Base-by-base conservation (phyloP, 2,888 invertebrate genomes). In the Agonum fuliginosum region DNA sequence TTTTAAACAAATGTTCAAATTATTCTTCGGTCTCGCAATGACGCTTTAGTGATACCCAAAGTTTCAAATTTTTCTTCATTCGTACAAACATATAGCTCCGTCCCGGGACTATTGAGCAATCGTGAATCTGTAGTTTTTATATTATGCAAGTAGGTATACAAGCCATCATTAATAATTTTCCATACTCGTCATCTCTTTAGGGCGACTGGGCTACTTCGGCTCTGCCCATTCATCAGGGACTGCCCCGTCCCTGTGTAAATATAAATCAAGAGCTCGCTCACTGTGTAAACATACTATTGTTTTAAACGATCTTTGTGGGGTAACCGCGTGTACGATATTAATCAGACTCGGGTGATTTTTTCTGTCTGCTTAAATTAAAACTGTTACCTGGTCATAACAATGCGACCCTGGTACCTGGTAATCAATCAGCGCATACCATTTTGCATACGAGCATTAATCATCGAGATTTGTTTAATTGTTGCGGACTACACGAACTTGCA, bases 221-320 rank as follows among this genome's bases (percentile, higher is more conserved):
- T n/a, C n/a, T n/a, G n/a, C n/a, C n/a, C 73, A 73, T 73, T 41
- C 73, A 74, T 74, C 74, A 65, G 74, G 58, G 74, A 74, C 62
- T 74, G 73, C 41, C n/a, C n/a, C 27, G 69, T 46, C 48, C 62
- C 43, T 62, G 62, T 74, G 65, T n/a, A 74, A 58, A 62, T 41
- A 74, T 74, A 74, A 74, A 74, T 74, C 74, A 74, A 74, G 30
- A 22, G 74, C 62, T 62, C 65, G 74, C 62, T 37, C 46, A 43
- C 58, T 65, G 27, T 74, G 74, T 74, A 74, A 74, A 74, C 74
- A 74, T 74, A 74, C 74, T 74, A 74, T 74, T 74, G 74, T 74
- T 74, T 74, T 74, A 74, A 74, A 74, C 65, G 43, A 74, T 74
- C 43, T 74, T 74, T 74, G 58, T 62, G 37, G 58, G 58, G 74